Evolutionary conservation across 1,140 invertebrate genomes (phyloP).

Genomic region (Anoplolepis gracilipes): DNA sequence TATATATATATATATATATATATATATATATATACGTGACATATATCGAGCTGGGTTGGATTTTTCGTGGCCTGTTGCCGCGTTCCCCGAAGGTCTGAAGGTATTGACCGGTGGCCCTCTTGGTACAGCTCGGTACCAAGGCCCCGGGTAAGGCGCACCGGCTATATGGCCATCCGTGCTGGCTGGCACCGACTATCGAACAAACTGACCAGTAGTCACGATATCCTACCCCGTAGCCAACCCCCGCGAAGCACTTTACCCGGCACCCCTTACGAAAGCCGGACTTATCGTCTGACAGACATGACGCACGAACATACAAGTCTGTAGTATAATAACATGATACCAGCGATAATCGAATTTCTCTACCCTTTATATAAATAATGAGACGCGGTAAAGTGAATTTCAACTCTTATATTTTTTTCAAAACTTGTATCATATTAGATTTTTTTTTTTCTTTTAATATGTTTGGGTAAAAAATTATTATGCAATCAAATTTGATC

Average conservation of each 20-base stretch:
- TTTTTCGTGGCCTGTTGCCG: conserved; percentile 68
- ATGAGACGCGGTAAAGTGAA: not conserved
- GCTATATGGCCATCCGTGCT: conserved; percentile 82
- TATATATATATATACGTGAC: conserved; percentile 58
- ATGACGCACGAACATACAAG: not conserved
- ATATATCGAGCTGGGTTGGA: conserved; percentile 43
- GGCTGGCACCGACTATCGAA: conserved; percentile 86
- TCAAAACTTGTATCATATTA: no score
- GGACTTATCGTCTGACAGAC: not conserved
- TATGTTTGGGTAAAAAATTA: no score
- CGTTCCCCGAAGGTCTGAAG: conserved; percentile 79
- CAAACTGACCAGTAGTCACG: conserved; percentile 87
- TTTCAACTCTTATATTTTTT: not conserved
- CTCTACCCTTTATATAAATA: not conserved
- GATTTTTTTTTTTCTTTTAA: no score
- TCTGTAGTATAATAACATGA: not conserved
- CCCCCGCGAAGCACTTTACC: conserved; percentile 61
- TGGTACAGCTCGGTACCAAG: conserved; percentile 85
- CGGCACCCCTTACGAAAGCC: conserved; percentile 21
- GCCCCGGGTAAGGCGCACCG: conserved; percentile 76
- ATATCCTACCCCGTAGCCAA: conserved; percentile 78
- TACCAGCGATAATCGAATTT: not conserved
- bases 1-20: no score
- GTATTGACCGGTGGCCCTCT: conserved; percentile 86
- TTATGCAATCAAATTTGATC: no score